These are phyloP conservation scores for Cephus rjabovi DNA, from an alignment of 2,888 invertebrate genomes.

Conservation along the genomic window DNA sequence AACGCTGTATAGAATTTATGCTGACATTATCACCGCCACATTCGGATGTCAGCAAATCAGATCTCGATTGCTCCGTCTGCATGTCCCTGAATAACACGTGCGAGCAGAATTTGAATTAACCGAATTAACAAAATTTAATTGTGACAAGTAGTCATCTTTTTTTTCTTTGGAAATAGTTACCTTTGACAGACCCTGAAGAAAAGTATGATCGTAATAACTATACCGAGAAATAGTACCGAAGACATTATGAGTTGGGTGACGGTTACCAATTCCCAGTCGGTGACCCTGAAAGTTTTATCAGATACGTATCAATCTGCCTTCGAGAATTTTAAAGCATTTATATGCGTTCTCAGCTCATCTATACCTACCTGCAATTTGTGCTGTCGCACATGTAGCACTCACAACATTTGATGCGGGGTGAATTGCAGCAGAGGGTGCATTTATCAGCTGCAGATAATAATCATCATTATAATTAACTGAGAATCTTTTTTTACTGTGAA, in stretches of 20 bases:
- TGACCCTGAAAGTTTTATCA: conserved; percentile 26
- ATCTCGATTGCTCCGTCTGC: not conserved
- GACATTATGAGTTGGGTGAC: conserved; percentile 36
- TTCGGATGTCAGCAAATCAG: conserved; percentile 4
- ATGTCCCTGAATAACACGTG: not conserved
- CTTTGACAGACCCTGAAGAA: conserved; percentile 38
- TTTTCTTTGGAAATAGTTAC: conserved; percentile 21
- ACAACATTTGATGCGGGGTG: conserved; percentile 15
- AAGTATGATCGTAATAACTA: conserved; percentile 33
- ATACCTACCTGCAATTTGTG: conserved; percentile 12
- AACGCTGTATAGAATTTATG: conserved; percentile 40
- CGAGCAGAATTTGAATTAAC: not conserved
- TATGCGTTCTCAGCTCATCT: not conserved
- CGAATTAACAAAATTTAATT: not conserved
- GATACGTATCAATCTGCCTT: not conserved
- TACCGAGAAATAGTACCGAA: conserved; percentile 32
- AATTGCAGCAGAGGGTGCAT: conserved; percentile 15
- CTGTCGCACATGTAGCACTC: conserved; percentile 10
- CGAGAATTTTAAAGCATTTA: not conserved
- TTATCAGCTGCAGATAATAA: not conserved
- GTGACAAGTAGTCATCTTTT: not conserved
- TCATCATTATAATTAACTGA: not conserved
- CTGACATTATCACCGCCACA: conserved; percentile 19
- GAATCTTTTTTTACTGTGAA: not conserved
- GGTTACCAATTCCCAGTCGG: conserved; percentile 24